Conservation (phyloP, 2,113 vertebrate genomes). For the Cyanocitta stelleri region DNA sequence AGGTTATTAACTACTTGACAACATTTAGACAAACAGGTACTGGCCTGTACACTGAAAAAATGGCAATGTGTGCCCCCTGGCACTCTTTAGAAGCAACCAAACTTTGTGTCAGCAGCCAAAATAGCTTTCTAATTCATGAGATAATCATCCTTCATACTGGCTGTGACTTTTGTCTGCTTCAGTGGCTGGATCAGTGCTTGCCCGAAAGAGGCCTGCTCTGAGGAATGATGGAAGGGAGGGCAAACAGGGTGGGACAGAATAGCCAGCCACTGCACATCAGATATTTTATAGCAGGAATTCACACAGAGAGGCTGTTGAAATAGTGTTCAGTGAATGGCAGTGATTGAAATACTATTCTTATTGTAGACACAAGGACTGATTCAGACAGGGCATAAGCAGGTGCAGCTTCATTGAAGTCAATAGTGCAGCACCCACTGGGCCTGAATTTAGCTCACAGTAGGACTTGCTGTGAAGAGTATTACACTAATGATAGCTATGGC, state of each 20-base stretch:
- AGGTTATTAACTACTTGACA: neutral
- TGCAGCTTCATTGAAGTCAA: slow-evolving; percentile 61
- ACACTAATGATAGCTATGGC: slow-evolving; percentile 58
- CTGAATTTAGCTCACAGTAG: slow-evolving; percentile 71
- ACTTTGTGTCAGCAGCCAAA: neutral
- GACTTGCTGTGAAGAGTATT: slow-evolving; percentile 64
- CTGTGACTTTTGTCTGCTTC: neutral
- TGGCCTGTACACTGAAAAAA: neutral
- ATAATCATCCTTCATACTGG: neutral
- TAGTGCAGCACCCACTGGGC: slow-evolving; percentile 63
- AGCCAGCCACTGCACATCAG: neutral
- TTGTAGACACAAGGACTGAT: neutral
- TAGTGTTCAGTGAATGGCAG: slow-evolving; percentile 23
- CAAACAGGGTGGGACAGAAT: neutral
- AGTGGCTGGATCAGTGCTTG: neutral
- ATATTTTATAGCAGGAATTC: slow-evolving; percentile 13
- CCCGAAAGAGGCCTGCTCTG: neutral
- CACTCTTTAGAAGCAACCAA: neutral
- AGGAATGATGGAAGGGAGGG: neutral
- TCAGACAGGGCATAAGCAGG: slow-evolving; percentile 28
- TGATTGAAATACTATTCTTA: slow-evolving; percentile 43
- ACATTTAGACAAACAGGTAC: neutral
- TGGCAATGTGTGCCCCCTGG: neutral
- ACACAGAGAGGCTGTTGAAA: slow-evolving; percentile 12
- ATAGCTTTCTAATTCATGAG: neutral